Evolutionary conservation across 2,797 vertebrate genomes (phyloP), one percentile per base, ranked within the genome.

Genomic region (Brachyrhaphis roseni): DNA sequence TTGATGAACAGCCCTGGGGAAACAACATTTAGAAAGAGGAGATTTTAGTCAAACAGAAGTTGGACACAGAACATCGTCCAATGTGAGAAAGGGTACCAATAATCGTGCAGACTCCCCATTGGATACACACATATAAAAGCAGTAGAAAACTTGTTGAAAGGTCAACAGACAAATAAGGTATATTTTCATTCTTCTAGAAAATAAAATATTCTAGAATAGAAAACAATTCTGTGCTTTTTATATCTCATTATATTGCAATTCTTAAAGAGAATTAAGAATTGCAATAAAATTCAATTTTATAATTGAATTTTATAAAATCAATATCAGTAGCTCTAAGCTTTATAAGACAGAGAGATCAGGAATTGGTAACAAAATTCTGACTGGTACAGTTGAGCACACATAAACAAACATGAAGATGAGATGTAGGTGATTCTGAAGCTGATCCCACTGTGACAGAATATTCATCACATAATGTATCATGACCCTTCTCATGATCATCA

Each of bases 301-400:
- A n/a, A n/a, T n/a, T n/a, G n/a, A 41, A 39, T 12, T 12, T 11
- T 12, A 41, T 68, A 5, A 68, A 68, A 68, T 41, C 4, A 26
- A 5, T 68, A 68, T 5, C 20, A 5, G 1, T 8, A 70, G 39
- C 23, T 70, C 66, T 5, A 41, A 70, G 66, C 20, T 70, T 70
- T 43, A 70, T 26, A 41, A 70, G 43, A 43, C 12, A 3, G 36
- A 23, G 39, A n/a, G 16, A 70, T 70, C 4, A 41, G 39, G 13
- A 70, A 26, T 43, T 7, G 36, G 62, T 39, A 4, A 39, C 7
- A 36, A 23, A 10, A 39, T 66, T 23, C 7, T 23, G 31, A 66
- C 36, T 5, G 87, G 93, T 92, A 92, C 77, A 88, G 90, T 87
- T 80, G 89, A 89, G 91, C 84, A 84, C 84, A 84, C 75, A 80